Percentiles rank a stretch among this genome's conserved stretches.
Conservation (phyloP, 2,888 invertebrate species). For the Achlya flavicornis region DNA sequence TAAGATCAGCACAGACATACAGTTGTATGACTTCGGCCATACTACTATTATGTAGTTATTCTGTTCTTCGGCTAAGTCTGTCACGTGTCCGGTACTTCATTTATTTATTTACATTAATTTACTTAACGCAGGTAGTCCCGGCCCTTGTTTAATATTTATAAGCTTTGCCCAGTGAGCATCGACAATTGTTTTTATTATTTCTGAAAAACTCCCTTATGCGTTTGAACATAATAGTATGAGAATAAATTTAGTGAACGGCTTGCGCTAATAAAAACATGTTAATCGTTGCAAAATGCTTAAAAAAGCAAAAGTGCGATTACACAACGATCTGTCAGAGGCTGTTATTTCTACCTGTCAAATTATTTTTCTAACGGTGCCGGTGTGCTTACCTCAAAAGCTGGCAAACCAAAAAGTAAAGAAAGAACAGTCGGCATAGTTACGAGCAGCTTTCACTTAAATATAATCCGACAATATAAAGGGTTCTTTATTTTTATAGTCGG, state of each 20-base stretch:
- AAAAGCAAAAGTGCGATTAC: conserved; percentile 28
- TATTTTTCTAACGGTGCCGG: background rate
- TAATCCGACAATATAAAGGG: conserved; percentile 21
- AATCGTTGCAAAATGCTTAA: conserved; percentile 14
- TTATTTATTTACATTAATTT: conserved; percentile 22
- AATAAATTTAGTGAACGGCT: background rate
- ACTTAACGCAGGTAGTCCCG: background rate
- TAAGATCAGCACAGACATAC: conserved; percentile 38
- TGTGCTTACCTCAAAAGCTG: background rate
- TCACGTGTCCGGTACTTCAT: conserved; percentile 31
- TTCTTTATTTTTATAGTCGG: conserved; percentile 10
- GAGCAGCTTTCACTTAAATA: conserved; percentile 48
- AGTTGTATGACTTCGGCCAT: conserved; percentile 40
- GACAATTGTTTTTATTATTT: background rate
- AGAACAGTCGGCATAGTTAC: conserved; percentile 31
- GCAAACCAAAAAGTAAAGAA: conserved; percentile 38
- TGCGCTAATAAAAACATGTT: background rate
- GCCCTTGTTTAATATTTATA: background rate
- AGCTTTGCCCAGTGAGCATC: background rate
- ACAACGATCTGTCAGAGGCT: conserved; percentile 25
- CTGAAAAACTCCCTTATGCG: background rate
- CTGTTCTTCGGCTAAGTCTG: conserved; percentile 18
- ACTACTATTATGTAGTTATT: no score
- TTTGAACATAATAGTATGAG: no score
- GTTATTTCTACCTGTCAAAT: conserved; percentile 27